Conservation (phyloP, 2,888 invertebrate species). For the Epirrita christyi region DNA sequence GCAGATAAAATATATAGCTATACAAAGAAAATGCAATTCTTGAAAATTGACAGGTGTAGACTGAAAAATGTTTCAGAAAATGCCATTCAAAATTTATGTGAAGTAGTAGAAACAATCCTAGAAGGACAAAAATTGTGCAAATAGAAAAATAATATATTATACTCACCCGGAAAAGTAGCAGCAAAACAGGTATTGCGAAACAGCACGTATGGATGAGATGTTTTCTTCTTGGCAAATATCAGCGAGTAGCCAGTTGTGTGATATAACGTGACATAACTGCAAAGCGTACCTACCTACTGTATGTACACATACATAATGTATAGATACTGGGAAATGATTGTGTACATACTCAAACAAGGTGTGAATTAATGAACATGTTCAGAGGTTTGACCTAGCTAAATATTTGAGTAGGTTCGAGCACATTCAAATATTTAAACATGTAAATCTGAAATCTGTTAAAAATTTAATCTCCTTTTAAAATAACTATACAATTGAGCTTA, state of each 20-base stretch:
- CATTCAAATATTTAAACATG: background rate
- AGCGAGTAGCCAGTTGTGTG: conserved; percentile 60
- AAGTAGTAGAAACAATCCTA: too few relatives aligned
- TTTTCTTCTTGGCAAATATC: conserved; percentile 65
- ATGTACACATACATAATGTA: background rate
- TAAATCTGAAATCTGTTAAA: background rate
- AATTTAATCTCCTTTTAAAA: too few relatives aligned
- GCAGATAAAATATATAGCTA: too few relatives aligned
- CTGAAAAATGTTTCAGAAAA: background rate
- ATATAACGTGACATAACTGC: conserved; percentile 60
- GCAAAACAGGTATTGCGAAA: conserved; percentile 46
- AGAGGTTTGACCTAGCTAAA: background rate
- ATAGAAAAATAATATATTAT: conserved; percentile 17
- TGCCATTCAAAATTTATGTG: too few relatives aligned
- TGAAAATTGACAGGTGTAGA: background rate
- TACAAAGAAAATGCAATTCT: too few relatives aligned
- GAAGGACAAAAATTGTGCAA: conserved; percentile 5
- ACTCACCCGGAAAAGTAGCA: conserved; percentile 22
- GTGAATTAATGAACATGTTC: background rate
- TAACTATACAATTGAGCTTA: too few relatives aligned
- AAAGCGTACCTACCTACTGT: background rate
- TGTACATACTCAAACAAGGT: background rate
- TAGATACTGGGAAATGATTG: background rate
- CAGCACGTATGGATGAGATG: conserved; percentile 45
- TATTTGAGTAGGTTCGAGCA: background rate